Evolutionary conservation across 1,140 invertebrate genomes (phyloP), one percentile per base, ranked within the genome.

Genomic region (Platyscapa corneri): DNA sequence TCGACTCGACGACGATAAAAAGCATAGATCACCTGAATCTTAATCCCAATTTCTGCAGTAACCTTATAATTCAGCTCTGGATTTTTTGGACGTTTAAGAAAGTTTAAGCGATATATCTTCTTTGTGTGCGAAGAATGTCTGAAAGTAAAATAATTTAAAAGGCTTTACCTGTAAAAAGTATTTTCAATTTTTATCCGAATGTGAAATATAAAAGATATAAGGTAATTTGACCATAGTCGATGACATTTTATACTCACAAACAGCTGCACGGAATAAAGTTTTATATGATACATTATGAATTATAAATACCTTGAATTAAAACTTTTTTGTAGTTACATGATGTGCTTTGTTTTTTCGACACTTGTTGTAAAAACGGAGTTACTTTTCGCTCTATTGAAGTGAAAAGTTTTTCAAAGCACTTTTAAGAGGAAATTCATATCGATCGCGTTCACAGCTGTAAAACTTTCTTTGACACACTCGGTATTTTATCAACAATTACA

Each of bases 351-450:
- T 67, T 34, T 67, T 34, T 67, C 12, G 56, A 18, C 56, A 60
- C 23, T 27, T 27, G 20, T 23, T 60, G 14, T 60, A 60, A 60
- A 60, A 27, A 60, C 23, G 18, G 2, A 60, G 56, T 60, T 60
- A 39, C 32, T 74, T 74, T 74, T 39, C 70, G 34, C 70, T 74
- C 37, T 39, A 42, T 74, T 74, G 70, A 74, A 39, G 37, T 74
- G 37, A 42, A 42, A 74, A 83, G 46, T 83, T 83, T 83, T 53
- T 76, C 82, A 75, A 74, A 83, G 37, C 70, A 7, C 70, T 37
- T 78, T 53, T 60, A 16, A 18, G 20, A 60, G 23, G 10, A 60
- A 60, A 27, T 60, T 60, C 56, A 60, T 60, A 60, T 60, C 56
- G 56, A 60, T 60, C 56, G 23, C 23, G 56, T 5, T 60, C 18